Percentiles rank a stretch among this genome's conserved stretches.
phyloP scores from a whole-genome alignment of 2,113 vertebrate genomes.

The Orientallactaga bullata region DNA sequence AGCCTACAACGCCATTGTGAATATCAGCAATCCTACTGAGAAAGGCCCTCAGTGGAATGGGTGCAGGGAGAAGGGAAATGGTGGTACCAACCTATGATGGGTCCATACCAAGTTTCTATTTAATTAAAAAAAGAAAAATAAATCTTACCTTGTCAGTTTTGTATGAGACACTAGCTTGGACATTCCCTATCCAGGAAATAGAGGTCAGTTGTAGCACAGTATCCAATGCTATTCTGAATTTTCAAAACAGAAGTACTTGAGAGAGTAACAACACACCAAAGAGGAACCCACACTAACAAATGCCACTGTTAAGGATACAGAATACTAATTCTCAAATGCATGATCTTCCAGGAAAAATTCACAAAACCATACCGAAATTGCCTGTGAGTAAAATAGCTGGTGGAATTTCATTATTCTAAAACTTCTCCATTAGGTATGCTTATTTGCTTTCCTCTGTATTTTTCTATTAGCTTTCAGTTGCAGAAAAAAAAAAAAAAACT shows the following conservation, averaged over 20 bases:
- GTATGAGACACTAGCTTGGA: background rate
- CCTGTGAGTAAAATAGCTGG: background rate
- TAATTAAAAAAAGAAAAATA: background rate
- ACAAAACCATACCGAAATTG: background rate
- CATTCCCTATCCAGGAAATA: background rate
- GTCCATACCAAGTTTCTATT: no score
- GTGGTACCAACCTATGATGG: no score
- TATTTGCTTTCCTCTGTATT: slow-evolving; percentile 58
- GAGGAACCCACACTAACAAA: background rate
- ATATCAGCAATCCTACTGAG: no score
- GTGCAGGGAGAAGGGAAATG: no score
- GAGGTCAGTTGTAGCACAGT: background rate
- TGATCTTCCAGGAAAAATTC: background rate
- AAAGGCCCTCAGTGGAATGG: no score
- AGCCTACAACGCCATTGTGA: no score
- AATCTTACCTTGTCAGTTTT: background rate
- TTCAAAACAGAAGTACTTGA: background rate
- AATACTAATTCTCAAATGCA: background rate
- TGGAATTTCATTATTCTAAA: slow-evolving; percentile 22
- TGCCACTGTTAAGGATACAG: background rate
- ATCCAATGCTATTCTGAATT: background rate
- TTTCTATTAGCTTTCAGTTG: background rate
- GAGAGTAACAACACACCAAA: background rate
- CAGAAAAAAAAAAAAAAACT: slow-evolving; percentile 54
- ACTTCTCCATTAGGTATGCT: background rate